Conservation (phyloP, 2,888 invertebrate genomes). For the Xylota sylvarum region DNA sequence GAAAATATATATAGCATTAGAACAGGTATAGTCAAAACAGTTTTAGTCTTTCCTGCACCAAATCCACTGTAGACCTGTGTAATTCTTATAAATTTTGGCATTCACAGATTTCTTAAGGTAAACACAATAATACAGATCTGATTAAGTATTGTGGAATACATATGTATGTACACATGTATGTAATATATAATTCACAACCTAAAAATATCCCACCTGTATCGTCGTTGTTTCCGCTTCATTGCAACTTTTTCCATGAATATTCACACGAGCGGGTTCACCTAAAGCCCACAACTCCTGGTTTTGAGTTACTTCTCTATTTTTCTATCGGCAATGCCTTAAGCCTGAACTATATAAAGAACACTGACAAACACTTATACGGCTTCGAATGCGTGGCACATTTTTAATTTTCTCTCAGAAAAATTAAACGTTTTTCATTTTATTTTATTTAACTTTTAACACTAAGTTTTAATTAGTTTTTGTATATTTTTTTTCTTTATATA, state of each 20-base stretch:
- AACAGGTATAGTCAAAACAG: too few relatives aligned
- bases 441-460: conserved; percentile 1
- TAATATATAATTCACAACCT: neutral
- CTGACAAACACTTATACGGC: conserved; percentile 67
- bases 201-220: conserved; percentile 86
- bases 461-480: neutral
- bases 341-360: conserved; percentile 67
- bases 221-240: conserved; percentile 87
- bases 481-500: neutral
- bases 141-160: too few relatives aligned
- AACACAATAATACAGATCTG: too few relatives aligned
- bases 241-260: conserved; percentile 82
- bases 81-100: too few relatives aligned
- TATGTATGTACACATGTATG: too few relatives aligned
- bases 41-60: too few relatives aligned
- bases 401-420: conserved; percentile 53
- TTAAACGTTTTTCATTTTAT: conserved; percentile 31
- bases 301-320: conserved; percentile 55
- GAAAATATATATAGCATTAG: too few relatives aligned
- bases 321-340: conserved; percentile 46
- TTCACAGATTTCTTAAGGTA: too few relatives aligned
- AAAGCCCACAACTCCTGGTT: conserved; percentile 58
- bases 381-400: conserved; percentile 73
- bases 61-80: too few relatives aligned
- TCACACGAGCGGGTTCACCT: conserved; percentile 38